Base-by-base conservation (phyloP, 35 echinoderm and acorn worm genomes). In the Apostichopus parvimensis region DNA sequence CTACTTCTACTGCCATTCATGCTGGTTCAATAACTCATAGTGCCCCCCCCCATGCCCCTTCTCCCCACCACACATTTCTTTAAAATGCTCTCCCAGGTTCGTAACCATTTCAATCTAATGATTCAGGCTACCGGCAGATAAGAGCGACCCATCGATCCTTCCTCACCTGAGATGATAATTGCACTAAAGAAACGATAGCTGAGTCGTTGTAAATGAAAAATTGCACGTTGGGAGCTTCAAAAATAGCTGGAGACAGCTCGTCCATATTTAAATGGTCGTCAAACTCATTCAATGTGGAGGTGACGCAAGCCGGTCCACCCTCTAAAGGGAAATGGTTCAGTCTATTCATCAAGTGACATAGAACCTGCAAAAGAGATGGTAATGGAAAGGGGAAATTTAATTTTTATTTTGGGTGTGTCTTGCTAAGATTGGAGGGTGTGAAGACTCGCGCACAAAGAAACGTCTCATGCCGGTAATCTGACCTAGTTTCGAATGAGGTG, bases 141-240 rank as follows among this genome's bases (percentile, higher is more conserved):
- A 45, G 34, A 45, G 34, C 34, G 34, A 45, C 34, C 34, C 34
- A 45, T 45, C 4, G 0, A 45, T 45, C 34, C 34, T 82, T 60
- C 6, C 94, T 62, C 64, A 98, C 96, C 96, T 96, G 81, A 79
- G 93, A 81, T 12, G 95, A 87, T 64, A 96, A 80, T 90, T 99
- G 95, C 87, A 93, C 95, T 24, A 94, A 65, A 70, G 97, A 95
- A 20, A 96, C 79, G 15, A 99, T 86, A 12, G 95, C 61, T 18
- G 95, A 94, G 83, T 99, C 93, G 86, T 99, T 96, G 78, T 94
- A 94, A 84, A 99, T 91, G 83, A 94, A 99, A 87, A 99, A 99
- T 88, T 99, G 97, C 57, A 99, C 93, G 78, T 99, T 99, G 9
- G 95, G 90, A 53, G 94, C 87, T 55, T 93, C 82, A 85, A 96